A percentile compares a stretch with the other conserved stretches of the same genome.
phyloP scores from a whole-genome alignment of 92 coral and sea anemone species.

The Nematostella vectensis region DNA sequence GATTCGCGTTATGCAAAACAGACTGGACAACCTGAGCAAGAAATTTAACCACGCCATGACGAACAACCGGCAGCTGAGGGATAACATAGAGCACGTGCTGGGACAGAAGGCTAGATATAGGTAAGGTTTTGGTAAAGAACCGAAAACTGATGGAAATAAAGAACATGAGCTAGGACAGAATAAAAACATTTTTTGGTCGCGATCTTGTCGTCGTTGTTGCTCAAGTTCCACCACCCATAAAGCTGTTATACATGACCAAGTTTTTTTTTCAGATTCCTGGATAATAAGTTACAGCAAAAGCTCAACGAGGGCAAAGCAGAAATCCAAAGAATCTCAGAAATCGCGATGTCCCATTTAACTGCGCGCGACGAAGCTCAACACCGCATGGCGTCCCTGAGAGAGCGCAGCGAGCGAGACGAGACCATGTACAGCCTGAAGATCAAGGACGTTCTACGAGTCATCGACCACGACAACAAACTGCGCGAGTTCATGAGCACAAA shows the following conservation, averaged over 20 bases:
- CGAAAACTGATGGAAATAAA: no score
- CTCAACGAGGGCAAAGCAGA: slow-evolving; percentile 55
- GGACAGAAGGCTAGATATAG: slow-evolving; percentile 72
- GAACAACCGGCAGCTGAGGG: slow-evolving; percentile 53
- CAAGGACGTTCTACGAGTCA: slow-evolving; percentile 84
- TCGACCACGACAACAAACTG: slow-evolving; percentile 89
- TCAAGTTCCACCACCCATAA: no score
- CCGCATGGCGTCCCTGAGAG: slow-evolving; percentile 80
- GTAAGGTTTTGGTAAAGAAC: no score
- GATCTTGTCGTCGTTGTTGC: no score
- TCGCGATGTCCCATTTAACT: slow-evolving; percentile 56
- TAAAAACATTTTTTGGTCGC: no score
- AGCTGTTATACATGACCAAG: no score
- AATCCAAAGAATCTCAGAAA: slow-evolving; percentile 63
- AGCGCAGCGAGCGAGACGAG: slow-evolving; percentile 90
- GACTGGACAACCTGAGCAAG: slow-evolving; percentile 77
- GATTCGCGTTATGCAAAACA: slow-evolving; percentile 75
- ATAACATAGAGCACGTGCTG: slow-evolving; percentile 55
- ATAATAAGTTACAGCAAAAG: slow-evolving; percentile 18
- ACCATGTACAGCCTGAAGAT: slow-evolving; percentile 61
- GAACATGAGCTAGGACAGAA: no score
- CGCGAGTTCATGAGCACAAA: slow-evolving; percentile 85
- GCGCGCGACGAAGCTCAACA: slow-evolving; percentile 95
- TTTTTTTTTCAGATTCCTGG: slow-evolving; percentile 10
- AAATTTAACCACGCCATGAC: slow-evolving; percentile 70